Conservation (phyloP, 2,888 invertebrate genomes). For the Mimumesa dahlbomi region DNA sequence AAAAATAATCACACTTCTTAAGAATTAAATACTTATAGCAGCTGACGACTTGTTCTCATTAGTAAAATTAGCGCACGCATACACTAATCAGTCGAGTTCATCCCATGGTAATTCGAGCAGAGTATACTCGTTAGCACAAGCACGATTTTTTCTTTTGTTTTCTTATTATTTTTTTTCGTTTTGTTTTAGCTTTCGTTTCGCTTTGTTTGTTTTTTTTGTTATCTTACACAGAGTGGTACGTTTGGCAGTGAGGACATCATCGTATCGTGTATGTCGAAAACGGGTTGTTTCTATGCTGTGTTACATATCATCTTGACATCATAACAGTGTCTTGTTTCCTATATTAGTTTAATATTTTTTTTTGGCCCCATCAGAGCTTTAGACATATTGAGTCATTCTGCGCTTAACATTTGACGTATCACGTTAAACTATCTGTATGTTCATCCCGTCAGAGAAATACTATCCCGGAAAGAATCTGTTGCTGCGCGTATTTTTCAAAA, state of each 20-base stretch:
- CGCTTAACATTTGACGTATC: conserved; percentile 46
- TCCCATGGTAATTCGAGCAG: conserved; percentile 60
- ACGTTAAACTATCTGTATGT: too few species aligned
- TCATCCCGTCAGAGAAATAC: too few species aligned
- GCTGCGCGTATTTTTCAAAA: not conserved
- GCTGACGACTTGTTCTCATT: conserved; percentile 74
- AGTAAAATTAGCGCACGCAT: conserved; percentile 75
- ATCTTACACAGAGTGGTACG: conserved; percentile 70
- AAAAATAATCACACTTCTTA: conserved; percentile 80
- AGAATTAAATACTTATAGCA: conserved; percentile 79
- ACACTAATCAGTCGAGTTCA: conserved; percentile 76
- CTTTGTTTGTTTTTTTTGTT: conserved; percentile 37
- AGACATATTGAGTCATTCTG: conserved; percentile 65
- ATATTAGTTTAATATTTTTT: conserved; percentile 68
- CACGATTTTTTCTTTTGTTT: conserved; percentile 58
- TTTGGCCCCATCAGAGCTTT: conserved; percentile 77
- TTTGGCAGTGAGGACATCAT: conserved; percentile 79
- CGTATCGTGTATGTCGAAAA: conserved; percentile 69
- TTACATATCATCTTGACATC: conserved; percentile 37
- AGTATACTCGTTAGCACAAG: conserved; percentile 62
- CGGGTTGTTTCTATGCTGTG: conserved; percentile 59
- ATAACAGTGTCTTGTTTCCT: conserved; percentile 57
- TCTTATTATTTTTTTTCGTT: conserved; percentile 21
- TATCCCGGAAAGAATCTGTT: not conserved
- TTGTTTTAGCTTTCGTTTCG: conserved; percentile 17